phyloP scores from a whole-genome alignment of 2,113 vertebrate species.

The Pitta sordida region DNA sequence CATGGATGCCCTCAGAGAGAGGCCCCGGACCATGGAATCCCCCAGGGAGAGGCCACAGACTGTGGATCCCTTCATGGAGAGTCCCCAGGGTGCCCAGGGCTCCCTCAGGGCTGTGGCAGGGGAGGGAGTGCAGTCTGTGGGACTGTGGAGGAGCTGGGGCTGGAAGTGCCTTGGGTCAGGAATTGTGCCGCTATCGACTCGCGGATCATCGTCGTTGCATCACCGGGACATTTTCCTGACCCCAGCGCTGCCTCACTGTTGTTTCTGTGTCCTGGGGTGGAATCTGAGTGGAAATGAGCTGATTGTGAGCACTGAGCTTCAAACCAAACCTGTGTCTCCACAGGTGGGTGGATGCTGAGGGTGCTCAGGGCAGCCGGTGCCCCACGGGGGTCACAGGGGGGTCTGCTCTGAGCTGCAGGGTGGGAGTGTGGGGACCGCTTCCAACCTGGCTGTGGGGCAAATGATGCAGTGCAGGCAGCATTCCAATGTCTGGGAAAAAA shows the following conservation, averaged over 20 bases:
- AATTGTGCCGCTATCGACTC: background rate
- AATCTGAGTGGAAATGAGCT: background rate
- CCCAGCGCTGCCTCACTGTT: background rate
- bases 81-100: background rate
- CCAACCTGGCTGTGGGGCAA: background rate
- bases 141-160: background rate
- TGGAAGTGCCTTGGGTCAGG: background rate
- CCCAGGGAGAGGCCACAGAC: no score
- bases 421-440: background rate
- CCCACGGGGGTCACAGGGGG: rapidly evolving
- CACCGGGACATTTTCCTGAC: rapidly evolving
- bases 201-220: rapidly evolving
- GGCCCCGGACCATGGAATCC: no score
- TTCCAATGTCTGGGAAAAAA: rapidly evolving
- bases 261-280: background rate
- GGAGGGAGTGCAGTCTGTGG: rapidly evolving
- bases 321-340: background rate
- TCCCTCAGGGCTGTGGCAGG: background rate
- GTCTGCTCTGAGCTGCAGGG: background rate
- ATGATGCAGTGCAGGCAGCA: background rate
- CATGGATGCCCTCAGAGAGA: background rate
- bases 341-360: rapidly evolving
- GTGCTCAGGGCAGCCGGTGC: background rate
- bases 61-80: background rate
- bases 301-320: rapidly evolving